Base-by-base conservation (phyloP, 2,797 vertebrate species). In the Danio tinwini region DNA sequence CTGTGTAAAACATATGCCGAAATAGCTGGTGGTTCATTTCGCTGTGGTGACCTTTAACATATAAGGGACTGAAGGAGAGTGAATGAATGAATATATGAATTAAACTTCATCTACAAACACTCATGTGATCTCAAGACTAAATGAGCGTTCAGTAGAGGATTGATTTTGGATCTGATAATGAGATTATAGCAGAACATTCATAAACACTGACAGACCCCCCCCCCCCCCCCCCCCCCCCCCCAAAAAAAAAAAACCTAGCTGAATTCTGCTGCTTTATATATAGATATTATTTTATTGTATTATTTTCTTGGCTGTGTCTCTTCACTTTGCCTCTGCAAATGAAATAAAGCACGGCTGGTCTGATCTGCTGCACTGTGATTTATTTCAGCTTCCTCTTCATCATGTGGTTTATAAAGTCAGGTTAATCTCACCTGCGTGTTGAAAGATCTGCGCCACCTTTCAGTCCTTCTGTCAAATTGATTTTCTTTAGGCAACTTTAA, bases 401-500 rank as follows among this genome's bases (percentile, higher is more conserved):
- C 44, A 74, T 21, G 39, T 16, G 56, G 55, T 0, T 73, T 49
- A 72, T 52, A 55, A 42, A 58, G 14, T 42, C 12, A 16, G 19
- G 39, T 50, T 29, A 59, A 63, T 80, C 69, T 45, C 70, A 44
- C 42, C 47, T 74, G 17, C 5, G 9, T 17, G 62, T 12, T 49
- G 53, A 67, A 69, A 19, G 53, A 74, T 69, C 56, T 76, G 72
- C 81, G 83, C 82, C 84, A 58, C 85, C 84, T 92, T 90, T 89
- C 81, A 89, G 87, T 85, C 86, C 67, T 53, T 87, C 87, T 17
- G 80, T 80, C 17, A 64, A 83, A 89, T 89, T 83, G 85, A 90
- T 91, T 90, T 90, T 86, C 81, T 88, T 86, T 84, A 86, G 88
- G 81, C 85, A 85, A 62, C 82, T 81, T 81, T 84, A 87, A 89